Percentiles rank a stretch among this genome's conserved stretches.
phyloP scores from a whole-genome alignment of 2,888 invertebrate genomes.

The Volucella zonaria region DNA sequence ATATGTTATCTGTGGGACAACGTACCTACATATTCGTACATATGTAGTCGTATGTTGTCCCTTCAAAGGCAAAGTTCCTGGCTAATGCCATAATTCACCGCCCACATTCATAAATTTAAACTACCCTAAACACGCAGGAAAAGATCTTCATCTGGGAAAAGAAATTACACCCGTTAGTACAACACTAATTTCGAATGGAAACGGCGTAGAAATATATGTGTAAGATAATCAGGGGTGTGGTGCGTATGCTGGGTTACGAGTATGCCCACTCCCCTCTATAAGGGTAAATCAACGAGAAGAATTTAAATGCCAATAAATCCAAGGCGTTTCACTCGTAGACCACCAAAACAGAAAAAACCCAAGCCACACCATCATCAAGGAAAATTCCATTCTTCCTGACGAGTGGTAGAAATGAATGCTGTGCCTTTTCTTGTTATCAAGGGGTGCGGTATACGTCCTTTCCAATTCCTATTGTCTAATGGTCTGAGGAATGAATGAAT shows the following conservation, averaged over 20 bases:
- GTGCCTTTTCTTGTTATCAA: constrained; percentile 73
- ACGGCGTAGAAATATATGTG: not conserved
- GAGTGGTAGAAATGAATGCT: constrained; percentile 59
- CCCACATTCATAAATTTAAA: not conserved
- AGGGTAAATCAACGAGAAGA: constrained; percentile 82
- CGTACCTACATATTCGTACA: not conserved
- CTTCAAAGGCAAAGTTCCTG: not conserved
- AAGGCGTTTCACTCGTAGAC: constrained; percentile 66
- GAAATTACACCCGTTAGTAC: constrained; percentile 23
- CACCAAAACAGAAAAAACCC: constrained; percentile 2
- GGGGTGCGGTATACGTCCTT: constrained; percentile 73
- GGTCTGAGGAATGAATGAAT: constrained; percentile 77
- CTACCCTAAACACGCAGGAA: constrained; percentile 21
- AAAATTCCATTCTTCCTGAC: constrained; percentile 74
- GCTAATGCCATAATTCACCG: not conserved
- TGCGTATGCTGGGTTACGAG: constrained; percentile 1
- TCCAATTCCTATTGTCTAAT: constrained; percentile 62
- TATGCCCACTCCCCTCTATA: not conserved
- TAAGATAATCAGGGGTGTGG: constrained; percentile 5
- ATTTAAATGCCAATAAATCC: constrained; percentile 81
- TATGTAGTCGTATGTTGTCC: not conserved
- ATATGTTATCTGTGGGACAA: not conserved
- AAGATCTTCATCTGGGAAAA: constrained; percentile 23
- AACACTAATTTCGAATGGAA: constrained; percentile 8
- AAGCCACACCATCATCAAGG: constrained; percentile 8